Conservation (phyloP, 1,140 invertebrate species). For the Pteromalus puparum region DNA sequence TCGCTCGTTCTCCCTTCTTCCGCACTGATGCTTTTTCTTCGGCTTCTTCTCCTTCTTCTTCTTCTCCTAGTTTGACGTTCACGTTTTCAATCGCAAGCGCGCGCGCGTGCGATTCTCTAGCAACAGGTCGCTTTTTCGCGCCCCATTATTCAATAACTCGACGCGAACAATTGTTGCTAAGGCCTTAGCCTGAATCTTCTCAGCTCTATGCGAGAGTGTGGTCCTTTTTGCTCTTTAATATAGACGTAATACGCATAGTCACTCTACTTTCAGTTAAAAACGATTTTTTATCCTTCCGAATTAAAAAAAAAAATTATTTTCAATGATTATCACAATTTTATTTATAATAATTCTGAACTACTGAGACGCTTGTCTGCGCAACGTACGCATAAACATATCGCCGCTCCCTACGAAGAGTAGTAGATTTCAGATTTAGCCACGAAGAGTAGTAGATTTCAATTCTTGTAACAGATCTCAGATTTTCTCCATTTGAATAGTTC, state of each 20-base stretch:
- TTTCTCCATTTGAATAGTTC: too few species aligned
- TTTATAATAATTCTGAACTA: too few species aligned
- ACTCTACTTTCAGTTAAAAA: not conserved
- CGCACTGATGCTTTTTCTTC: not conserved
- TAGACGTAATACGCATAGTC: not conserved
- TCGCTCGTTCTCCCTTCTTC: conserved; percentile 11
- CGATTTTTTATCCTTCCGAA: too few species aligned
- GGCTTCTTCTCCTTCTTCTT: not conserved
- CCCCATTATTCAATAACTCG: conserved; percentile 43
- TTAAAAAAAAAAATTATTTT: too few species aligned
- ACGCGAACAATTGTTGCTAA: conserved; percentile 43
- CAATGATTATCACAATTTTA: too few species aligned
- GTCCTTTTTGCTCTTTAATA: not conserved
- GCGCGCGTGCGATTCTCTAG: not conserved
- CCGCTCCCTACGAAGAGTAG: too few species aligned
- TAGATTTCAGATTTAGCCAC: too few species aligned
- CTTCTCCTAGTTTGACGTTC: conserved; percentile 16
- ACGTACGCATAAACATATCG: too few species aligned
- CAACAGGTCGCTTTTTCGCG: conserved; percentile 48
- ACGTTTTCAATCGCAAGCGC: conserved; percentile 27
- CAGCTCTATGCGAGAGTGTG: not conserved
- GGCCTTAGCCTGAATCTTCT: not conserved
- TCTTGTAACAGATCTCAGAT: too few species aligned
- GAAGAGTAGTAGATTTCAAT: too few species aligned
- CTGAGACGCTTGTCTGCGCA: too few species aligned